These are phyloP conservation scores for Hesperophylax magnus DNA, from an alignment of 1,140 invertebrate species.

Conservation along the genomic window DNA sequence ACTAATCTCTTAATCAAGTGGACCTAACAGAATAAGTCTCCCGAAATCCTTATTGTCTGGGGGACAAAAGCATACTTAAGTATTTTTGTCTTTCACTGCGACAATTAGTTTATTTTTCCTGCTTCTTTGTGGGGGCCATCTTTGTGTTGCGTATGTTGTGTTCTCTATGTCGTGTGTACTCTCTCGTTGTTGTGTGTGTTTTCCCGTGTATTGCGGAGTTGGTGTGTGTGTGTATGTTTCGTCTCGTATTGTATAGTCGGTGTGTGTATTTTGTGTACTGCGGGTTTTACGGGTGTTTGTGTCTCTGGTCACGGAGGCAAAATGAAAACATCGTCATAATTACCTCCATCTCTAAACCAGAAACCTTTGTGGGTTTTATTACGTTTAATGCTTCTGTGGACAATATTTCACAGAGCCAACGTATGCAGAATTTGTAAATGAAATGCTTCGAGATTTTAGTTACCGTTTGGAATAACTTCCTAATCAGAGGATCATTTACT, in stretches of 20 bases:
- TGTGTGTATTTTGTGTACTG: too few relatives aligned
- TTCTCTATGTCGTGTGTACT: too few relatives aligned
- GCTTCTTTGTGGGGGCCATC: conserved; percentile 28
- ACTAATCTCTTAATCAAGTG: conserved; percentile 55
- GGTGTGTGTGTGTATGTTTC: too few relatives aligned
- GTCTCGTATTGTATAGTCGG: too few relatives aligned
- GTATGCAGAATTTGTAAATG: too few relatives aligned
- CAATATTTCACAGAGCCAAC: too few relatives aligned
- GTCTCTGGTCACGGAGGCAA: conserved; percentile 24
- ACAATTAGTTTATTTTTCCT: conserved; percentile 43
- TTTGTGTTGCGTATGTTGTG: conserved; percentile 24
- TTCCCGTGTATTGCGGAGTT: too few relatives aligned
- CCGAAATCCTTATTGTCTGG: conserved; percentile 52
- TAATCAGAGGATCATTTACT: background rate
- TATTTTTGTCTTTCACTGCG: conserved; percentile 28
- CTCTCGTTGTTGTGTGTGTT: too few relatives aligned
- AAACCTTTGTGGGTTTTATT: conserved; percentile 26
- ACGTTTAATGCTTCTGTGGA: background rate
- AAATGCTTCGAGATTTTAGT: background rate
- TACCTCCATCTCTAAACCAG: conserved; percentile 14
- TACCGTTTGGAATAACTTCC: background rate
- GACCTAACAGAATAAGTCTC: conserved; percentile 54
- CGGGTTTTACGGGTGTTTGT: too few relatives aligned
- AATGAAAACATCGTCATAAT: conserved; percentile 37
- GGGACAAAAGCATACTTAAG: conserved; percentile 34